Percentiles rank a stretch among this genome's conserved stretches.
Evolutionary conservation across 2,113 vertebrate species (phyloP).

Genomic region (Hirundichthys speculiger): DNA sequence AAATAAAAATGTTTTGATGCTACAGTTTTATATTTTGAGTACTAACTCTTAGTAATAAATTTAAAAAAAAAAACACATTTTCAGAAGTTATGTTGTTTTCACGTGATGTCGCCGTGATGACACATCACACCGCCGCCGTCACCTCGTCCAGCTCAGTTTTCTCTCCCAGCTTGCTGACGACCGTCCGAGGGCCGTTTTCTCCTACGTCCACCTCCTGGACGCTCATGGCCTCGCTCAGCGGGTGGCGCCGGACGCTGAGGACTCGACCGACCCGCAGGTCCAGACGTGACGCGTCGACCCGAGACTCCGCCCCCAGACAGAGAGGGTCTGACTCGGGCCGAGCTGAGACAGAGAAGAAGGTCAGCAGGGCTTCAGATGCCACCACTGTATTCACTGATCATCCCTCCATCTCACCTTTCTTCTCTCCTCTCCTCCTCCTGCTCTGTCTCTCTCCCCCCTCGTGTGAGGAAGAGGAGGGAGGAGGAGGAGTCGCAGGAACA

Average conservation of each 20-base stretch:
- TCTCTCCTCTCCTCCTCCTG: constrained; percentile 47
- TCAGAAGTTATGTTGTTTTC: too few species aligned
- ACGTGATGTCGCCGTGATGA: too few species aligned
- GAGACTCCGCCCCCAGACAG: constrained; percentile 68
- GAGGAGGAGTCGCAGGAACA: not conserved
- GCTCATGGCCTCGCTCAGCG: constrained; percentile 83
- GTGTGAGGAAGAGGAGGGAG: constrained; percentile 1
- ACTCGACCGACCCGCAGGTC: constrained; percentile 92
- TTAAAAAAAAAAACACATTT: too few species aligned
- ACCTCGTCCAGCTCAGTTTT: constrained; percentile 86
- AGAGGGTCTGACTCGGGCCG: constrained; percentile 8
- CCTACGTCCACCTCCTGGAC: constrained; percentile 92
- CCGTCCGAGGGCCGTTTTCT: constrained; percentile 84
- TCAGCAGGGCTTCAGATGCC: not conserved
- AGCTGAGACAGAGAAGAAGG: constrained; percentile 5
- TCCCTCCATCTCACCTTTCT: constrained; percentile 29
- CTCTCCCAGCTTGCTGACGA: constrained; percentile 88
- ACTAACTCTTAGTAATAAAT: too few species aligned
- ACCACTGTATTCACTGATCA: not conserved
- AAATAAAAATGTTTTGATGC: too few species aligned
- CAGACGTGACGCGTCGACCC: constrained; percentile 86
- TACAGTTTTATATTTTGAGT: too few species aligned
- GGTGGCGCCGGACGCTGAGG: constrained; percentile 83
- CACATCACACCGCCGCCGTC: rapidly evolving
- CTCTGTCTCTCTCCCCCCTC: constrained; percentile 25